These are phyloP conservation scores for Tenthredo amoena DNA, from an alignment of 2,888 invertebrate genomes.

Conservation along the genomic window DNA sequence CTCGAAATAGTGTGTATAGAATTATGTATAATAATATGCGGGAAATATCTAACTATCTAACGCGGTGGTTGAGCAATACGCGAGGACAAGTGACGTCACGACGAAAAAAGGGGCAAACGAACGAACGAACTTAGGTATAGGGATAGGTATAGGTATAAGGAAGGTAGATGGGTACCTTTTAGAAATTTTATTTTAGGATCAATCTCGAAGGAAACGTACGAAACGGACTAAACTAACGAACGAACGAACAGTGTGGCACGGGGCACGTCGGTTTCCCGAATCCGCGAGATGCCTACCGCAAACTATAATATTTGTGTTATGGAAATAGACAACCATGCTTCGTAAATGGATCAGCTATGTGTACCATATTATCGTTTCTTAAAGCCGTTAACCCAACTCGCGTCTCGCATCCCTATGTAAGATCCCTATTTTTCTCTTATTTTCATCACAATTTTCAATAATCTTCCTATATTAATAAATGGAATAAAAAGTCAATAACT, in stretches of 20 bases:
- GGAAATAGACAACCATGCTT: conserved; percentile 51
- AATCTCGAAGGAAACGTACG: conserved; percentile 6
- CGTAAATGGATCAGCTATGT: conserved; percentile 35
- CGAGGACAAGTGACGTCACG: conserved; percentile 27
- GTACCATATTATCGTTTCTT: background rate
- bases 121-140: background rate
- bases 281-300: conserved; percentile 51
- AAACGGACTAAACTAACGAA: background rate
- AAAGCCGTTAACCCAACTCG: background rate
- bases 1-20: background rate
- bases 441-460: too few species aligned
- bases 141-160: background rate
- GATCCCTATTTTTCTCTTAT: background rate
- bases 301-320: conserved; percentile 54
- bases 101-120: background rate
- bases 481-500: too few species aligned
- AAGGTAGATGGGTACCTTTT: background rate
- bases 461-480: too few species aligned
- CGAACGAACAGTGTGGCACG: background rate
- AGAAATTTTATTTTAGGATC: conserved; percentile 30
- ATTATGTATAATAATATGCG: background rate
- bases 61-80: background rate
- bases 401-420: background rate
- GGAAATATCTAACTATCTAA: background rate
- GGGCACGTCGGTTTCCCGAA: conserved; percentile 35